These are phyloP conservation scores for Cyphomyrus plagiostoma DNA, from an alignment of 2,113 vertebrate species.

Conservation along the genomic window DNA sequence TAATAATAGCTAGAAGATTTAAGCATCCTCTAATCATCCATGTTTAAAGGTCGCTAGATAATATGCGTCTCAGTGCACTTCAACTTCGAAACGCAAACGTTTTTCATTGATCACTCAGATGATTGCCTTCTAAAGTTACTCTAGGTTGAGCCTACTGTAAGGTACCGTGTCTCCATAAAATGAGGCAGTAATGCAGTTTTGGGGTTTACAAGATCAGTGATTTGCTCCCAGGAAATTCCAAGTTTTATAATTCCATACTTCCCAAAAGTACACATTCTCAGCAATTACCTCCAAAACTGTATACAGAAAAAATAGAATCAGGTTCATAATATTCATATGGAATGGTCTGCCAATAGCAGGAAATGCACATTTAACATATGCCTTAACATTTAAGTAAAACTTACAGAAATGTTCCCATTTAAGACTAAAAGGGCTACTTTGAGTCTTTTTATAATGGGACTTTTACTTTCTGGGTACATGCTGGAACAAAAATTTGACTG, in stretches of 20 bases:
- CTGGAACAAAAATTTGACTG: not conserved
- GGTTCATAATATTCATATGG: conserved; percentile 46
- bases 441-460: conserved; percentile 16
- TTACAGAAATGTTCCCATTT: conserved; percentile 50
- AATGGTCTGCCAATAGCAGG: conserved; percentile 54
- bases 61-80: not conserved
- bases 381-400: conserved; percentile 26
- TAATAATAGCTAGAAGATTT: not conserved
- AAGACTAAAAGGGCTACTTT: conserved; percentile 53
- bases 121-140: not conserved
- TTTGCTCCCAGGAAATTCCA: not conserved
- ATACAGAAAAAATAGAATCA: conserved; percentile 9
- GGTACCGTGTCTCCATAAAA: not conserved
- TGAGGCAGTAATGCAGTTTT: not conserved
- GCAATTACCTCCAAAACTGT: not conserved
- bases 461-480: not conserved
- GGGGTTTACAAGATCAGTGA: not conserved
- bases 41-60: not conserved
- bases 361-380: conserved; percentile 33
- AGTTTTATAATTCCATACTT: not conserved
- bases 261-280: not conserved
- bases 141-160: not conserved
- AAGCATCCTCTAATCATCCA: not conserved
- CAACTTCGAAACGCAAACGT: not conserved
- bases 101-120: not conserved